A percentile compares a stretch with the other conserved stretches of the same genome.
phyloP scores from a whole-genome alignment of 2,113 vertebrate species.

The Macquaria ambigua region DNA sequence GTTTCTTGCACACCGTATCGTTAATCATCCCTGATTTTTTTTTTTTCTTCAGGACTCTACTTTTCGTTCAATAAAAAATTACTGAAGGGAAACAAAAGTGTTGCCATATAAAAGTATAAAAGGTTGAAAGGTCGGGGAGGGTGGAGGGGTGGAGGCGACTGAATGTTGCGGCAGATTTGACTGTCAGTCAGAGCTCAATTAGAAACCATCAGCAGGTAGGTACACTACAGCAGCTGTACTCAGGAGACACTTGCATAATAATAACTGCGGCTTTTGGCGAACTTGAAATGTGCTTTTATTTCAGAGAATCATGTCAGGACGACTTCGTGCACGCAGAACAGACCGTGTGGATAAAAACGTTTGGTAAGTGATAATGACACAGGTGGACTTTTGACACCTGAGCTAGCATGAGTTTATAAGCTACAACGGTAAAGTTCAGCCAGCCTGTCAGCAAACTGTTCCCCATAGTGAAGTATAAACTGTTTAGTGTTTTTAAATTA shows the following conservation, averaged over 20 bases:
- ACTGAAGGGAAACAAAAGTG: background rate
- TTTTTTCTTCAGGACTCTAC: background rate
- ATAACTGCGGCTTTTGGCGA: accelerated
- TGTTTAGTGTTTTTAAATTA: background rate
- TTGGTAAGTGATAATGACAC: slow-evolving; percentile 85
- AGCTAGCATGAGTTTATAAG: background rate
- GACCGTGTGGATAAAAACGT: slow-evolving; percentile 91
- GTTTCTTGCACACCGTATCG: background rate
- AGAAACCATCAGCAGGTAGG: background rate
- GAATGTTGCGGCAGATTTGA: background rate
- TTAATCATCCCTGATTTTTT: background rate
- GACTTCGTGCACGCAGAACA: slow-evolving; percentile 87
- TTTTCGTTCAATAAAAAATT: too few species aligned
- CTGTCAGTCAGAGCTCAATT: background rate
- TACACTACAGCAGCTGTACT: background rate
- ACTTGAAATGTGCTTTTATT: background rate
- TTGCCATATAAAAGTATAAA: background rate
- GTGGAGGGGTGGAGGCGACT: background rate
- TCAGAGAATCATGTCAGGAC: slow-evolving; percentile 89
- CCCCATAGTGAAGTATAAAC: too few species aligned
- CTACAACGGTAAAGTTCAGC: background rate
- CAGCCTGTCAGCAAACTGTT: background rate
- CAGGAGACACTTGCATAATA: too few species aligned
- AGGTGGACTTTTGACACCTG: background rate
- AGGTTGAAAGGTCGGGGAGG: background rate